Evolutionary conservation across 37 sponge, comb jelly and placozoan species (phyloP).

Genomic region (Oopsacas minuta): DNA sequence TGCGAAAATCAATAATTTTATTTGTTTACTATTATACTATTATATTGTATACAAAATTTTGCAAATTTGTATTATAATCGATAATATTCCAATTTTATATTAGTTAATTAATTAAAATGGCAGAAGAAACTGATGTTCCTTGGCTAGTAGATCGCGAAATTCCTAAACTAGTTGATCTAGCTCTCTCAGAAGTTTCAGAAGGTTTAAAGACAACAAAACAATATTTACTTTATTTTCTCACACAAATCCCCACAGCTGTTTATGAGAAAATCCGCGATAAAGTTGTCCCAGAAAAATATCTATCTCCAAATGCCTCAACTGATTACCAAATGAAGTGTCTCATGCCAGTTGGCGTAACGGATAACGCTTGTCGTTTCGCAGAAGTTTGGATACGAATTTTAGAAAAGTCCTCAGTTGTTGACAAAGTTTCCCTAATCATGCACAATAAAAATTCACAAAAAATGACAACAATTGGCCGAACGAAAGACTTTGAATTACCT

Average conservation of each 20-base stretch:
- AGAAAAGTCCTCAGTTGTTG: neutral
- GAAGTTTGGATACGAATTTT: slow-evolving; percentile 10
- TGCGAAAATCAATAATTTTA: no score
- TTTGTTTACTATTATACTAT: no score
- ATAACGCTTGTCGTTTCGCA: neutral
- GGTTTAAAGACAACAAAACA: neutral
- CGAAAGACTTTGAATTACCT: neutral
- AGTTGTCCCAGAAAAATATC: neutral
- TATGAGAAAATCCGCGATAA: slow-evolving; percentile 14
- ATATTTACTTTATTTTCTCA: neutral
- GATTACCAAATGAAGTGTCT: neutral
- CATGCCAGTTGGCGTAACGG: neutral
- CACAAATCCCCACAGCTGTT: neutral
- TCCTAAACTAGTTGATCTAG: neutral
- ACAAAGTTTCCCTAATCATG: neutral
- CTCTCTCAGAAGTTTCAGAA: neutral
- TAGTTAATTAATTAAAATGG: no score
- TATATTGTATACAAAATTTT: no score
- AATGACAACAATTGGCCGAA: neutral
- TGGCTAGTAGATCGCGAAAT: neutral
- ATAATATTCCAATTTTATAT: no score
- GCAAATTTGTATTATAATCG: no score
- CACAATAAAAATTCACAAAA: neutral
- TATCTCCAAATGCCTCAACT: neutral
- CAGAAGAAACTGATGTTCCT: neutral